phyloP scores from a whole-genome alignment of 1,140 invertebrate species.

The Leptinotarsa defecta region DNA sequence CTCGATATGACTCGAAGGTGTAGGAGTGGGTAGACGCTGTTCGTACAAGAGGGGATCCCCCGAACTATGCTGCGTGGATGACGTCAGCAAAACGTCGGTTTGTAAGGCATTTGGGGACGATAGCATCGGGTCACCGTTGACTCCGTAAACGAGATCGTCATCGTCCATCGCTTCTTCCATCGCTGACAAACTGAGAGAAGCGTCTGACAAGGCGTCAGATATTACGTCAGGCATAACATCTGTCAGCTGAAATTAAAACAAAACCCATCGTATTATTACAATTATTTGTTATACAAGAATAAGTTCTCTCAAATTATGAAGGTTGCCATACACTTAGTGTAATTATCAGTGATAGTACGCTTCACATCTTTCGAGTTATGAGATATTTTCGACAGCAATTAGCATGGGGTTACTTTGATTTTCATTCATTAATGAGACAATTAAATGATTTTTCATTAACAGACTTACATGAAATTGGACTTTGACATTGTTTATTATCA shows the following conservation, averaged over 20 bases:
- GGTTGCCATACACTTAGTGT: too few species aligned
- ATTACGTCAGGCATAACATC: conserved; percentile 61
- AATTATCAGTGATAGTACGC: too few species aligned
- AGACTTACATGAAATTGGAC: too few species aligned
- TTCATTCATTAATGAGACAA: too few species aligned
- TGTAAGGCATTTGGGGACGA: conserved; percentile 57
- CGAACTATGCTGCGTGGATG: conserved; percentile 45
- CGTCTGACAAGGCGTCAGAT: conserved; percentile 62
- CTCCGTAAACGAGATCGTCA: conserved; percentile 68
- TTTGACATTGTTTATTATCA: too few species aligned
- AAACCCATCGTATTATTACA: too few species aligned
- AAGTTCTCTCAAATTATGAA: too few species aligned
- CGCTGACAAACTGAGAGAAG: conserved; percentile 68
- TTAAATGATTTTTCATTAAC: too few species aligned
- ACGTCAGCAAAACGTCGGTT: conserved; percentile 45
- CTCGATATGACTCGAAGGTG: conserved; percentile 54
- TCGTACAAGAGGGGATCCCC: conserved; percentile 49
- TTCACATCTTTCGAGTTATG: too few species aligned
- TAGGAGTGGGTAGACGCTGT: conserved; percentile 48
- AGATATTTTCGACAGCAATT: too few species aligned
- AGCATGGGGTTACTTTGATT: too few species aligned
- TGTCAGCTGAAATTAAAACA: background rate
- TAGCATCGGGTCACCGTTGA: conserved; percentile 67
- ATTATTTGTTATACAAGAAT: too few species aligned
- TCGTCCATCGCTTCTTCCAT: conserved; percentile 84